phyloP scores from a whole-genome alignment of 1,140 invertebrate species.

The Halyomorpha halys region DNA sequence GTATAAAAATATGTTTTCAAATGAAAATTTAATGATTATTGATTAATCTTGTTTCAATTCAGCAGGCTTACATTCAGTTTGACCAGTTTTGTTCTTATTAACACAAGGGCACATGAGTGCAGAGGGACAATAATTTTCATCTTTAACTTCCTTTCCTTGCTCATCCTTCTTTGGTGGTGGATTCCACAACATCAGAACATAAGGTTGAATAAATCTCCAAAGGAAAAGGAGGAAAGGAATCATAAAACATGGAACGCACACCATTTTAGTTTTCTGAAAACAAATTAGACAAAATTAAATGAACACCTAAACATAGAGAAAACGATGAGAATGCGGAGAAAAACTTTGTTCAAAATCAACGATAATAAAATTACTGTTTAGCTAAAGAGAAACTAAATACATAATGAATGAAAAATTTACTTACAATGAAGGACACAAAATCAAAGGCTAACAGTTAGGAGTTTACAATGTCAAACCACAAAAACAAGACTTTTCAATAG shows the following conservation, averaged over 20 bases:
- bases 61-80: too few relatives aligned
- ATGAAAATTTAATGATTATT: too few relatives aligned
- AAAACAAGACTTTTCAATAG: too few relatives aligned
- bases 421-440: too few relatives aligned
- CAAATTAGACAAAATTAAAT: not conserved
- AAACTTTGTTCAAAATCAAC: too few relatives aligned
- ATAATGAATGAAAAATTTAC: not conserved
- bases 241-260: slow-evolving; percentile 16
- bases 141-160: not conserved
- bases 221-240: slow-evolving; percentile 9
- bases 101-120: slow-evolving; percentile 3
- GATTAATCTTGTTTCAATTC: too few relatives aligned
- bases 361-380: too few relatives aligned
- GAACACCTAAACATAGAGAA: slow-evolving; percentile 31
- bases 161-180: not conserved
- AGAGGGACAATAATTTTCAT: slow-evolving; percentile 10
- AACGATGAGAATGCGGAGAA: not conserved
- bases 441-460: too few relatives aligned
- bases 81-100: not conserved
- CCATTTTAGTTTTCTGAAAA: not conserved
- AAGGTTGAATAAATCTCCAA: slow-evolving; percentile 7
- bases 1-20: too few relatives aligned
- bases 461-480: too few relatives aligned
- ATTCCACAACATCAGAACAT: slow-evolving; percentile 9
- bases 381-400: too few relatives aligned